Evolutionary conservation across 2,797 vertebrate species (phyloP).

Genomic region (Intellagama lesueurii): DNA sequence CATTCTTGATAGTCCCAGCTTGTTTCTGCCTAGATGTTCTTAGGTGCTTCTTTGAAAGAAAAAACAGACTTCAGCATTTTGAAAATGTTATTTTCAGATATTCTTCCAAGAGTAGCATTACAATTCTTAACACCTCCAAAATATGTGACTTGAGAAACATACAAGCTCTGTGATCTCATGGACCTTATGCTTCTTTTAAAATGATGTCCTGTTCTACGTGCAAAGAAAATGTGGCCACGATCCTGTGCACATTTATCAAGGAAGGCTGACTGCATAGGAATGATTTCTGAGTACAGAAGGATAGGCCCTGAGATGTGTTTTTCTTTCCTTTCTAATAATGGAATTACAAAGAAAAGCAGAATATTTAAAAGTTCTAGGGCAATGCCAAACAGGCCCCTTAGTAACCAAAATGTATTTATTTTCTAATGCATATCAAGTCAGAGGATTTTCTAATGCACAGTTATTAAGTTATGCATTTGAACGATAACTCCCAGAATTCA

Average conservation of each 20-base stretch:
- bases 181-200: not conserved
- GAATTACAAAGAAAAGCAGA: accelerated
- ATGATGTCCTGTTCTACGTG: not conserved
- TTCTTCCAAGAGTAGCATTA: not conserved
- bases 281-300: not conserved
- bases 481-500: no score
- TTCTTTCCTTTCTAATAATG: not conserved
- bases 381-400: no score
- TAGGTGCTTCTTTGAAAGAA: not conserved
- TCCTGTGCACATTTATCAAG: not conserved
- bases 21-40: conserved; percentile 33
- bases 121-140: not conserved
- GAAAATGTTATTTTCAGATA: not conserved
- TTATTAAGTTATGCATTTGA: not conserved
- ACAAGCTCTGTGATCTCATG: not conserved
- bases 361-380: not conserved
- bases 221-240: not conserved
- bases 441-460: conserved; percentile 41
- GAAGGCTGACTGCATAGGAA: not conserved
- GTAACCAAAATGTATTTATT: no score
- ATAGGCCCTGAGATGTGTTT: not conserved
- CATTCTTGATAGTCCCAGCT: not conserved
- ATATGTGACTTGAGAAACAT: not conserved
- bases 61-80: conserved; percentile 7
- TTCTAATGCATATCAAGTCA: no score